Percentiles rank a stretch among this genome's conserved stretches.
These are phyloP conservation scores for Engystomops pustulosus DNA, from an alignment of 2,113 vertebrate species.

Conservation along the genomic window DNA sequence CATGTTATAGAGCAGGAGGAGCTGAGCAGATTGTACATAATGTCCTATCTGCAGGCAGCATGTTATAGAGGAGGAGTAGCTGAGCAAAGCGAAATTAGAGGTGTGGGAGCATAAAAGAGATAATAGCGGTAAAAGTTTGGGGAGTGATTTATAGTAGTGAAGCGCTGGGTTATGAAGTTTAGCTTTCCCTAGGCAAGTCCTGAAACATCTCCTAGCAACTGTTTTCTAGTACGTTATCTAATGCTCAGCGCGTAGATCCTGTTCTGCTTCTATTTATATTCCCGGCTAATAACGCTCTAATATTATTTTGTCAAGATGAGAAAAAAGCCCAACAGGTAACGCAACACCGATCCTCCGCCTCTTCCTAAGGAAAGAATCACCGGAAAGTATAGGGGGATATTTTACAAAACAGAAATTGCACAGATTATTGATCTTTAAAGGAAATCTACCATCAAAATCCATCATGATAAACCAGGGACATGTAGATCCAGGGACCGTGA, in stretches of 20 bases:
- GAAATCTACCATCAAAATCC: no score
- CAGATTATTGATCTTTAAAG: no score
- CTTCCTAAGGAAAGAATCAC: not conserved
- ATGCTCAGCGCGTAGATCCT: conserved; percentile 31
- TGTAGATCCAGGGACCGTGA: no score
- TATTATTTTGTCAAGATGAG: conserved; percentile 41
- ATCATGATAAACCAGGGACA: no score
- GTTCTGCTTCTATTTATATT: conserved; percentile 54
- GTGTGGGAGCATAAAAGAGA: no score
- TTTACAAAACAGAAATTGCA: no score
- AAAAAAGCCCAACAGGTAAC: conserved; percentile 47
- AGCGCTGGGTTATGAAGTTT: conserved; percentile 16
- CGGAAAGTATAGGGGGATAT: no score
- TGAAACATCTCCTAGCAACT: conserved; percentile 55
- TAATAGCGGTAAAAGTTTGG: not conserved
- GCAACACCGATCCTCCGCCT: not conserved
- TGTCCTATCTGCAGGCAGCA: no score
- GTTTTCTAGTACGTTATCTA: conserved; percentile 48
- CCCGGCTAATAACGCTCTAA: conserved; percentile 31
- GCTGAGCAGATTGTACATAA: no score
- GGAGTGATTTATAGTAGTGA: not conserved
- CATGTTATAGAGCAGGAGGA: no score
- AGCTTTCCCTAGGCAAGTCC: not conserved
- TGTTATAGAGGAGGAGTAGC: no score
- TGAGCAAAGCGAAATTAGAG: no score